Conservation (phyloP, 2,888 invertebrate genomes). For the Serripes groenlandicus region DNA sequence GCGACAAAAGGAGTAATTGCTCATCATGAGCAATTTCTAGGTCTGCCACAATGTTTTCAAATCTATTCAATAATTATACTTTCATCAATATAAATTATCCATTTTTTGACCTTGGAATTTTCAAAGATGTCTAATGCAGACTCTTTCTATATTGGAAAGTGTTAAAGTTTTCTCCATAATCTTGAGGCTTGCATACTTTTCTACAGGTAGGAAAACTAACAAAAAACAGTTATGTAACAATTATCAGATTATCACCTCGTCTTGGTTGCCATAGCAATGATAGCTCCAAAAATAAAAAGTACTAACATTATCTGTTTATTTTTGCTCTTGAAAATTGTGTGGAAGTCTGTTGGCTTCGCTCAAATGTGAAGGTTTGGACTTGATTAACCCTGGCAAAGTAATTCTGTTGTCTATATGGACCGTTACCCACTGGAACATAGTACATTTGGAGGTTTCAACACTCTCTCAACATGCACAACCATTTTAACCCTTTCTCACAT, state of each 20-base stretch:
- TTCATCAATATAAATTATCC: too few relatives aligned
- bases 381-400: neutral
- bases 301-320: conserved; percentile 9
- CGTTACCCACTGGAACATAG: too few relatives aligned
- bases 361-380: neutral
- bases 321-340: conserved; percentile 6
- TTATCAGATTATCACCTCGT: conserved; percentile 16
- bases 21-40: too few relatives aligned
- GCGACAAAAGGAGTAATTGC: too few relatives aligned
- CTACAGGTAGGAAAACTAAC: conserved; percentile 5
- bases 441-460: too few relatives aligned
- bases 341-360: conserved; percentile 3
- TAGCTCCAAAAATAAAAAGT: conserved; percentile 14
- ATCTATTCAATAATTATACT: too few relatives aligned
- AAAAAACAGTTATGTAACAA: conserved; percentile 16
- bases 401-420: neutral
- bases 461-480: too few relatives aligned
- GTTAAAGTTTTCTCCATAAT: too few relatives aligned
- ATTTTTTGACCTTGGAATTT: too few relatives aligned
- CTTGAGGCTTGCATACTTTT: too few relatives aligned
- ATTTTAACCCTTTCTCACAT: neutral
- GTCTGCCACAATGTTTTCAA: too few relatives aligned
- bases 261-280: conserved; percentile 3
- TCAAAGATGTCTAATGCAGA: neutral
- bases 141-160: too few relatives aligned